These are phyloP conservation scores for Brachynemurus nebulosus DNA, from an alignment of 2,888 invertebrate species.

Conservation along the genomic window DNA sequence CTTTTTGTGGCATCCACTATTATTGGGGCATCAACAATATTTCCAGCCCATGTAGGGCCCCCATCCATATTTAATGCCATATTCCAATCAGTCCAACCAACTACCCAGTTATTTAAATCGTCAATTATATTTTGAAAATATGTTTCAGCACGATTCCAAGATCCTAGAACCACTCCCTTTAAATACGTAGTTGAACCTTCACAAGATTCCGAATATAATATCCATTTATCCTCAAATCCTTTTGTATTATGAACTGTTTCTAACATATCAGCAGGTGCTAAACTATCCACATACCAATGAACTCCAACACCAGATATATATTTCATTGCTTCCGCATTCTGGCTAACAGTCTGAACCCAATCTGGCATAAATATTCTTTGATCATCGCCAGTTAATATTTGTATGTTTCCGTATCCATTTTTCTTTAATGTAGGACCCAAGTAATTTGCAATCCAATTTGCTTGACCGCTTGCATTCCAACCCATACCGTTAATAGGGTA, in stretches of 20 bases:
- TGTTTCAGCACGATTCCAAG: not conserved
- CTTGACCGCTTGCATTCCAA: not conserved
- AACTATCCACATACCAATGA: slow-evolving; percentile 69
- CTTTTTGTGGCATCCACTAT: slow-evolving; percentile 39
- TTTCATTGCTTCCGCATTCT: slow-evolving; percentile 21
- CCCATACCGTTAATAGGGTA: slow-evolving; percentile 40
- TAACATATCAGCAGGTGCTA: slow-evolving; percentile 41
- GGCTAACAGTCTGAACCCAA: not conserved
- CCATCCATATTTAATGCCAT: slow-evolving; percentile 52
- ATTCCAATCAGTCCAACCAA: slow-evolving; percentile 83
- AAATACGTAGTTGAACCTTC: not conserved
- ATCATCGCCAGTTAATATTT: slow-evolving; percentile 2
- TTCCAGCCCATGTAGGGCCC: slow-evolving; percentile 63
- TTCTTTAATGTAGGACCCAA: not conserved
- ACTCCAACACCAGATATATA: slow-evolving; percentile 63
- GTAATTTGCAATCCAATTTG: not conserved
- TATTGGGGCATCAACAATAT: slow-evolving; percentile 65
- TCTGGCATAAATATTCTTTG: not conserved
- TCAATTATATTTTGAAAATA: not conserved
- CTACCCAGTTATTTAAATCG: slow-evolving; percentile 48
- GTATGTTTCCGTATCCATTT: not conserved
- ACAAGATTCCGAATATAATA: slow-evolving; percentile 60
- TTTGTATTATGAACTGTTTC: slow-evolving; percentile 37
- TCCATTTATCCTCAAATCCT: slow-evolving; percentile 49
- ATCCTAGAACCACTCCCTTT: not conserved